Conservation (phyloP, 2,113 vertebrate species). For the Indicator indicator region DNA sequence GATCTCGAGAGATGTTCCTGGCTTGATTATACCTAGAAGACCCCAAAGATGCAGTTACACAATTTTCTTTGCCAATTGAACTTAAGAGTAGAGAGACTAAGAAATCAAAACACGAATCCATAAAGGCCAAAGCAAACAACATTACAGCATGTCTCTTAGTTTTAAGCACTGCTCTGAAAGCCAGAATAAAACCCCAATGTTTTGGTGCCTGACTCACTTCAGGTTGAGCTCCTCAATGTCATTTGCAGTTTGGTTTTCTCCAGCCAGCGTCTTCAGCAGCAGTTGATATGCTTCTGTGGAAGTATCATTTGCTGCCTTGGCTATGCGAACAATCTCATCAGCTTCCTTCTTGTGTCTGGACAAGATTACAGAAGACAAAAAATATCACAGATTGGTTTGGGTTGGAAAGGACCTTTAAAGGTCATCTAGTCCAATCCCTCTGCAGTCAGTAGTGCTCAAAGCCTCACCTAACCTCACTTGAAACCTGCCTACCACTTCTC, state of each 20-base stretch:
- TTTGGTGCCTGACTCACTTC: constrained; percentile 82
- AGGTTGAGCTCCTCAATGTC: constrained; percentile 92
- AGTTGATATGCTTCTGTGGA: constrained; percentile 90
- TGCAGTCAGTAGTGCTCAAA: not conserved
- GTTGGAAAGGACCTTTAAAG: not conserved
- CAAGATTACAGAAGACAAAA: not conserved
- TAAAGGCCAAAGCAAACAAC: not conserved
- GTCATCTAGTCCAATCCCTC: not conserved
- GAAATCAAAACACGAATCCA: not conserved
- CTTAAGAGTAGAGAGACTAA: not conserved
- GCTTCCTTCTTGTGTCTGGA: constrained; percentile 93
- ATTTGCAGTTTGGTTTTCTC: constrained; percentile 85
- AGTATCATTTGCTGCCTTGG: constrained; percentile 92
- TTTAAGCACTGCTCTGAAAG: not conserved
- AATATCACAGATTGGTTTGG: not conserved
- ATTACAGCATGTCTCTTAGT: not conserved
- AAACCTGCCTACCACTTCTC: not conserved
- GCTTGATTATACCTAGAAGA: constrained; percentile 88
- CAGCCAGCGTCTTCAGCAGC: constrained; percentile 86
- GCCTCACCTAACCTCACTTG: not conserved
- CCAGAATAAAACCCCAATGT: not conserved
- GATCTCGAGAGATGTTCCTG: constrained; percentile 88
- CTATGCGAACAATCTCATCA: constrained; percentile 90
- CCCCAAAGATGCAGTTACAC: not conserved
- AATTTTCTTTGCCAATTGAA: not conserved